Evolutionary conservation across 23 tunicate genomes (phyloP).

Genomic region (Pegea sp.): DNA sequence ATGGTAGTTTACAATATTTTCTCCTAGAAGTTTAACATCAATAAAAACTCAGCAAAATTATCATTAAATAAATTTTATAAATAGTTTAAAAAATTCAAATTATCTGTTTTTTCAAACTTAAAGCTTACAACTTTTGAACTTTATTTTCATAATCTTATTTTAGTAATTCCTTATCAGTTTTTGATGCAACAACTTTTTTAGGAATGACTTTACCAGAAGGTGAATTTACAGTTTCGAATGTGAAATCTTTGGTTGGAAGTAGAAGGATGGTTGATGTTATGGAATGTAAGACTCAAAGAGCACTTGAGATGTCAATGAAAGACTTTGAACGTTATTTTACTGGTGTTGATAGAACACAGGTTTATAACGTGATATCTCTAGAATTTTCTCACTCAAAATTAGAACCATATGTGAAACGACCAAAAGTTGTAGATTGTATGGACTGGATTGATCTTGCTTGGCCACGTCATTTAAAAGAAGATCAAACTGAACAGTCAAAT

Average conservation of each 20-base stretch:
- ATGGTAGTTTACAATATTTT: too few relatives aligned
- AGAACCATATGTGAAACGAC: slow-evolving; percentile 39
- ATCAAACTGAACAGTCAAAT: slow-evolving; percentile 62
- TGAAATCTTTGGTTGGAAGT: slow-evolving; percentile 61
- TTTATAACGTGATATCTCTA: slow-evolving; percentile 88
- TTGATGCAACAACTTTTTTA: slow-evolving; percentile 4
- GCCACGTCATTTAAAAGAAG: slow-evolving; percentile 80
- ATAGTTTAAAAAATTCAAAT: too few relatives aligned
- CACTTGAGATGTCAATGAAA: slow-evolving; percentile 79
- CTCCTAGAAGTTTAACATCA: too few relatives aligned
- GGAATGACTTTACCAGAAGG: slow-evolving; percentile 51
- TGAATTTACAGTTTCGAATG: slow-evolving; percentile 52
- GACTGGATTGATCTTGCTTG: slow-evolving; percentile 94
- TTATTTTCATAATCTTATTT: too few relatives aligned
- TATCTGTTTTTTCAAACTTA: too few relatives aligned
- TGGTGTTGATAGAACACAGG: slow-evolving; percentile 41
- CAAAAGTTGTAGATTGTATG: slow-evolving; percentile 49
- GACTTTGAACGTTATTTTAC: slow-evolving; percentile 65
- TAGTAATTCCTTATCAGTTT: too few relatives aligned
- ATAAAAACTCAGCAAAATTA: too few relatives aligned
- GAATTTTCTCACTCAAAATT: slow-evolving; percentile 81
- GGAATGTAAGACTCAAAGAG: slow-evolving; percentile 91
- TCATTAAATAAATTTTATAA: too few relatives aligned
- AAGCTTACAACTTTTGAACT: too few relatives aligned
- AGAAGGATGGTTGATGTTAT: slow-evolving; percentile 79